These are phyloP conservation scores for Gallinago nigripennis DNA, from an alignment of 2,797 vertebrate species.

Conservation along the genomic window DNA sequence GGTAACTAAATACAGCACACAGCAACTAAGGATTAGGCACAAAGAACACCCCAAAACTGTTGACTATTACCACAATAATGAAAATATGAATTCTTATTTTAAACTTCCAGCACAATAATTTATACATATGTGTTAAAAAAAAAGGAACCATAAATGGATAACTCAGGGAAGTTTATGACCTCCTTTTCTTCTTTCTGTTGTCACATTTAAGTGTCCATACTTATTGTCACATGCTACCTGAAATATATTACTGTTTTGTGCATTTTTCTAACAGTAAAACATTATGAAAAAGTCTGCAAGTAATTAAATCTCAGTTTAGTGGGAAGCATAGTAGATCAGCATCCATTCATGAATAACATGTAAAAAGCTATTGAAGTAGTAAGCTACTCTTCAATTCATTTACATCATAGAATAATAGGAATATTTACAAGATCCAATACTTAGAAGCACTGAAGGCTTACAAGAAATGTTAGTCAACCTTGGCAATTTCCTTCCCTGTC, in stretches of 20 bases:
- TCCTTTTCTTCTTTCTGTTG: background rate
- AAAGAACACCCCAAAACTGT: background rate
- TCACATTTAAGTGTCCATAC: background rate
- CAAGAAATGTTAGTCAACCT: background rate
- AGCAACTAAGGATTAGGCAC: background rate
- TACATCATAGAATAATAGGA: background rate
- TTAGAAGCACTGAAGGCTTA: background rate
- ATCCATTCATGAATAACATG: background rate
- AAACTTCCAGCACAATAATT: background rate
- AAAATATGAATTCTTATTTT: background rate
- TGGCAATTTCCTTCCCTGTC: background rate
- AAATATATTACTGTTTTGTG: background rate
- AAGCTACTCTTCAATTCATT: background rate
- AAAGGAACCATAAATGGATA: background rate
- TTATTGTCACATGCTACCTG: background rate
- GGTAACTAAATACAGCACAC: background rate
- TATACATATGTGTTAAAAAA: background rate
- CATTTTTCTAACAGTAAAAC: background rate
- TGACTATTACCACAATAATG: background rate
- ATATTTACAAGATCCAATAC: background rate
- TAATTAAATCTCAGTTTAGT: background rate
- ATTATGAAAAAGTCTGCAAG: background rate
- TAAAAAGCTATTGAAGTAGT: too few relatives aligned
- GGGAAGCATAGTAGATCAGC: background rate
- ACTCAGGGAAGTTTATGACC: background rate